Conservation (phyloP, 1,140 invertebrate genomes). For the Hyles vespertilio region DNA sequence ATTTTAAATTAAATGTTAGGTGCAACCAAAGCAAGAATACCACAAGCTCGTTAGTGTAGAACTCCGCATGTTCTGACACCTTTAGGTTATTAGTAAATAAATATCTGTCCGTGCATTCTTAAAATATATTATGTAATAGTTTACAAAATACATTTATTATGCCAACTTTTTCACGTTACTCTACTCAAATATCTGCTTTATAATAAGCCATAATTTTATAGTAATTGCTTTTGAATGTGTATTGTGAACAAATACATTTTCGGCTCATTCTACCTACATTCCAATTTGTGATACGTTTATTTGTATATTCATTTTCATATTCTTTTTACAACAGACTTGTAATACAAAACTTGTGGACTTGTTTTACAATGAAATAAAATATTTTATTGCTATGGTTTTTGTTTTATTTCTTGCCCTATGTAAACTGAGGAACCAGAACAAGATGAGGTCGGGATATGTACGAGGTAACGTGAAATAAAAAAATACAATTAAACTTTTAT, state of each 20-base stretch:
- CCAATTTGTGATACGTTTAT: constrained; percentile 37
- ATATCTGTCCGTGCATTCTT: not conserved
- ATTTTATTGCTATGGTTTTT: constrained; percentile 55
- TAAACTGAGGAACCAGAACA: too few species aligned
- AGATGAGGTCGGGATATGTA: too few species aligned
- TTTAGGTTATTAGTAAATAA: too few species aligned
- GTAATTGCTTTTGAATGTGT: constrained; percentile 3
- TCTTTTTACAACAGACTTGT: constrained; percentile 23
- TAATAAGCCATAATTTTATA: too few species aligned
- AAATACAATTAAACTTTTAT: constrained; percentile 48
- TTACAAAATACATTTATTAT: too few species aligned
- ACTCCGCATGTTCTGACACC: not conserved
- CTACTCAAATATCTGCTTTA: constrained; percentile 2
- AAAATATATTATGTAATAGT: constrained; percentile 3
- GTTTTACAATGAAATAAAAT: constrained; percentile 64
- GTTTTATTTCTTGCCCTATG: constrained; percentile 11
- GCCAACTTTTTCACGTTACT: not conserved
- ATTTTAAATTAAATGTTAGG: constrained; percentile 8
- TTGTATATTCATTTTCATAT: constrained; percentile 23
- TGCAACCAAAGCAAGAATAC: constrained; percentile 8
- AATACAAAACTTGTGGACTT: constrained; percentile 42
- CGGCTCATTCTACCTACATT: constrained; percentile 29
- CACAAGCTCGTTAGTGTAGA: constrained; percentile 3
- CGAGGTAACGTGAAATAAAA: constrained; percentile 17
- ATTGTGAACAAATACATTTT: constrained; percentile 6